These are phyloP conservation scores for Enhydra lutris DNA, from an alignment of 2,113 vertebrate genomes.

Conservation along the genomic window DNA sequence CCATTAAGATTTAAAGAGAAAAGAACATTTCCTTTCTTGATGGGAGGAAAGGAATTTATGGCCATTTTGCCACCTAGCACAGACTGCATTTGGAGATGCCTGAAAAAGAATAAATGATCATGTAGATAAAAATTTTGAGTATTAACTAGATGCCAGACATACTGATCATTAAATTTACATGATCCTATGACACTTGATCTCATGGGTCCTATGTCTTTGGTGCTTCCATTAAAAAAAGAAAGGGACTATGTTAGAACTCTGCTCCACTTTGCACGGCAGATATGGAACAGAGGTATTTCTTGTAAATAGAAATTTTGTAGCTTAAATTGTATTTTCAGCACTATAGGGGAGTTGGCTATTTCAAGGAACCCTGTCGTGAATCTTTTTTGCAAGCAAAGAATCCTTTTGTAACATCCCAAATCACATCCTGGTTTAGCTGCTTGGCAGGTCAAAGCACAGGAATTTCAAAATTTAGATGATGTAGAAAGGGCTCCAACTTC, in stretches of 20 bases:
- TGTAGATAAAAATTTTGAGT: not conserved
- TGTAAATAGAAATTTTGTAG: conserved; percentile 54
- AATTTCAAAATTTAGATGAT: conserved; percentile 37
- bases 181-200: not conserved
- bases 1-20: not conserved
- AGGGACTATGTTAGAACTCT: not conserved
- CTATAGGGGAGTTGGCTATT: conserved; percentile 59
- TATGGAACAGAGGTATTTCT: conserved; percentile 25
- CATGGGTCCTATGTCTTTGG: not conserved
- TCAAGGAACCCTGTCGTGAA: conserved; percentile 47
- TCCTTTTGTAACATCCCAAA: conserved; percentile 45
- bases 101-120: not conserved
- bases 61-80: not conserved
- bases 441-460: conserved; percentile 45
- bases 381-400: conserved; percentile 52
- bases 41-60: not conserved
- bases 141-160: not conserved
- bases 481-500: not conserved
- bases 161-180: not conserved
- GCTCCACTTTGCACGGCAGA: conserved; percentile 17
- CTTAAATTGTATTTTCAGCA: conserved; percentile 64
- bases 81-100: not conserved
- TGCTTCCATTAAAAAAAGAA: not conserved
- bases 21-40: not conserved
- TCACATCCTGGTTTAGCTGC: conserved; percentile 32